Base-by-base conservation (phyloP, 23 tunicate genomes). In the Ciona savignyi region DNA sequence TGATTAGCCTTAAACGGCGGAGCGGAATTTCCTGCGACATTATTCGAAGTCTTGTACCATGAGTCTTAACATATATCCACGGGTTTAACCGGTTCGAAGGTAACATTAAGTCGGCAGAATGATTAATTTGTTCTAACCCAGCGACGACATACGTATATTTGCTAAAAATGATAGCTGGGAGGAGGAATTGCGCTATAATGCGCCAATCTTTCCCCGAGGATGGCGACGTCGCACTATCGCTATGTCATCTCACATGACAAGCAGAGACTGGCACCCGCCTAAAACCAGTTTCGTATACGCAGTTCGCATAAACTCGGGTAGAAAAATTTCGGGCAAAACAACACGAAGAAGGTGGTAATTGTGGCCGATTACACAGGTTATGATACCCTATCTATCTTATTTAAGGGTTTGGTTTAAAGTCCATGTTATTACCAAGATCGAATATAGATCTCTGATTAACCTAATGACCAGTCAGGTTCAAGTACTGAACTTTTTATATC, bases 221-320 rank as follows among this genome's bases (percentile, higher is more conserved):
- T n/a, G n/a, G n/a, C n/a, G n/a, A n/a, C n/a, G n/a, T 42, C 56
- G 56, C 56, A 42, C 56, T 42, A 42, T 42, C 56, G 56, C 56
- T 15, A 15, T 9, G 9, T 6, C 15, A 42, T 42, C 56, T 42
- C 56, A 42, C 56, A 15, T n/a, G n/a, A n/a, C 56, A 6, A 42
- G 56, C 56, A 42, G 56, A 6, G 56, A 42, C 56, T 42, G 56
- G 56, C 56, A 42, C 56, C 56, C 56, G 56, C 56, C 56, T 15
- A 15, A 42, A 42, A 9, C 56, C 9, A 42, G 56, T 42, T 42
- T 42, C 56, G 56, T n/a, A n/a, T n/a, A n/a, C n/a, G n/a, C n/a
- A n/a, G n/a, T n/a, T n/a, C n/a, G n/a, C n/a, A n/a, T n/a, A n/a
- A n/a, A 42, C 56, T 42, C 56, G 56, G 56, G 56, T 6, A 42